phyloP scores from a whole-genome alignment of 2,888 invertebrate genomes.

The Epirrita christyi region DNA sequence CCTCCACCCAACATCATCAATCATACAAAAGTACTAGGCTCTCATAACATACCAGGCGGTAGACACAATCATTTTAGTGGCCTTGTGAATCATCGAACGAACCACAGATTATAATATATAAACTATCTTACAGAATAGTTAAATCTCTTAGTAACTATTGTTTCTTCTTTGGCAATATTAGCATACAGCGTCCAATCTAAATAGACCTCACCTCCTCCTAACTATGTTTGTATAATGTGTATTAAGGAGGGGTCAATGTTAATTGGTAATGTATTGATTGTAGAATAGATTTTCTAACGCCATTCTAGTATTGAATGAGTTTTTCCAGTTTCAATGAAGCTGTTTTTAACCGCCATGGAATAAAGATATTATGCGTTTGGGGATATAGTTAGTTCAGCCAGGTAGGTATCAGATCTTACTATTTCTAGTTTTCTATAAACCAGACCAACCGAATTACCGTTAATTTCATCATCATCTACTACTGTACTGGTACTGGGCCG shows the following conservation, averaged over 20 bases:
- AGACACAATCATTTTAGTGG: slow-evolving; percentile 47
- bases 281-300: slow-evolving; percentile 26
- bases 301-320: slow-evolving; percentile 29
- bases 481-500: no score
- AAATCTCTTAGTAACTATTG: slow-evolving; percentile 12
- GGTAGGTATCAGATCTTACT: no score
- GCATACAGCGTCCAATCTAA: slow-evolving; percentile 31
- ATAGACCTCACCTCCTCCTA: slow-evolving; percentile 31
- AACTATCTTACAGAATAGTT: slow-evolving; percentile 7
- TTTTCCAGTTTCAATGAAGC: neutral
- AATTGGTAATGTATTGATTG: no score
- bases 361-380: no score
- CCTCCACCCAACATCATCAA: slow-evolving; percentile 45
- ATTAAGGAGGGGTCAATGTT: slow-evolving; percentile 22
- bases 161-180: slow-evolving; percentile 28
- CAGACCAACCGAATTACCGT: no score
- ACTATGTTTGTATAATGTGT: neutral
- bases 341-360: neutral
- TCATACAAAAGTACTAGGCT: slow-evolving; percentile 54
- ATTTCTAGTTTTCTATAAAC: no score
- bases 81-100: slow-evolving; percentile 55
- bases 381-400: no score
- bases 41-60: slow-evolving; percentile 44
- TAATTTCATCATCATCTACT: no score
- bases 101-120: slow-evolving; percentile 4